Percentiles rank a stretch among this genome's conserved stretches.
These are phyloP conservation scores for Philonicus albiceps DNA, from an alignment of 2,888 invertebrate genomes.

Conservation along the genomic window DNA sequence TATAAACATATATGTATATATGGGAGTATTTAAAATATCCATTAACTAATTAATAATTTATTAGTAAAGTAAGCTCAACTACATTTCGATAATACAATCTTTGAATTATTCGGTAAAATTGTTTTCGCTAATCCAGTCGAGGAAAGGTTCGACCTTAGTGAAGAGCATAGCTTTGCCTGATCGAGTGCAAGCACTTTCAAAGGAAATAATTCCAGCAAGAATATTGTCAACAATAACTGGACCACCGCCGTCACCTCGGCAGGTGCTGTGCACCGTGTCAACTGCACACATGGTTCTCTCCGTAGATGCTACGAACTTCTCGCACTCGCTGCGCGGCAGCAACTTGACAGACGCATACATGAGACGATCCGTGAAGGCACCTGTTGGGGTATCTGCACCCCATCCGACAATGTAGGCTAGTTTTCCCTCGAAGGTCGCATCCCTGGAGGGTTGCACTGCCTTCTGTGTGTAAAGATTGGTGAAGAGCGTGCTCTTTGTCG, in stretches of 20 bases:
- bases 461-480: background rate
- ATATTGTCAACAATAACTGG: background rate
- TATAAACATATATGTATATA: too few species aligned
- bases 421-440: background rate
- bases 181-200: background rate
- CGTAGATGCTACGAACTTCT: background rate
- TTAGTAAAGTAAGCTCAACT: background rate
- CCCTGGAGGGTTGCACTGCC: background rate
- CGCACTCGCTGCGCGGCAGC: background rate
- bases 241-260: background rate
- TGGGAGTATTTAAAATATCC: too few species aligned
- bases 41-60: background rate
- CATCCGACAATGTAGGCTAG: background rate
- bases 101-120: background rate
- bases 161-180: background rate
- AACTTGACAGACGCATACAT: background rate
- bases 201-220: background rate
- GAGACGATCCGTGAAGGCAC: background rate
- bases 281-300: background rate
- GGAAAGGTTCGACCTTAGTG: background rate
- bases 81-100: background rate
- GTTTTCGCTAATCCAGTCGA: background rate
- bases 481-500: background rate
- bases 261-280: background rate
- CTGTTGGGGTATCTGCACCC: background rate